These are phyloP conservation scores for Agrilus planipennis DNA, from an alignment of 1,140 invertebrate genomes.

Conservation along the genomic window DNA sequence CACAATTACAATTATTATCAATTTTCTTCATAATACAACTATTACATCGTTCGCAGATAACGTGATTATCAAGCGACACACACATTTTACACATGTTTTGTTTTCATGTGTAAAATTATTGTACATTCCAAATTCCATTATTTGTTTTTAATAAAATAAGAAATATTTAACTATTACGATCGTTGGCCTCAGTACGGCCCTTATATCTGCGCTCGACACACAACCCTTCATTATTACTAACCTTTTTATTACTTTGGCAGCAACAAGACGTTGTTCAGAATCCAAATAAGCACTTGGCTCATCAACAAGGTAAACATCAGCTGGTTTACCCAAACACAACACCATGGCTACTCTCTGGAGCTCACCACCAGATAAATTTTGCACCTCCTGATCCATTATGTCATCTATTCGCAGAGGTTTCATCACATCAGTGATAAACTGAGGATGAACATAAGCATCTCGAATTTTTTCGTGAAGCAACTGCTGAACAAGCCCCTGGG, in stretches of 20 bases:
- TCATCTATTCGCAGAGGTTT: constrained; percentile 97
- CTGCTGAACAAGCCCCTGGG: constrained; percentile 81
- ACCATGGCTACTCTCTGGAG: constrained; percentile 94
- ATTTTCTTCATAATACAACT: too few species aligned
- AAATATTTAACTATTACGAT: too few species aligned
- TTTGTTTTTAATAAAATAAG: too few species aligned
- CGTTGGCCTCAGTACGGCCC: too few species aligned
- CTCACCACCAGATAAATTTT: constrained; percentile 98
- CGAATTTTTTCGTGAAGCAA: constrained; percentile 92
- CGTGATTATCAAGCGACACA: too few species aligned
- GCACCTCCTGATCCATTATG: constrained; percentile 97
- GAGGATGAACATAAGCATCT: constrained; percentile 94
- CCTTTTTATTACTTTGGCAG: constrained; percentile 98
- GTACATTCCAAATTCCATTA: too few species aligned
- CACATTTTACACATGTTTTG: too few species aligned
- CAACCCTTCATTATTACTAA: too few species aligned
- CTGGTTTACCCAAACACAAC: constrained; percentile 94
- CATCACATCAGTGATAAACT: constrained; percentile 98
- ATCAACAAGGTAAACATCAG: constrained; percentile 98
- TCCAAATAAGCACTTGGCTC: constrained; percentile 99
- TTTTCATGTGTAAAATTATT: too few species aligned
- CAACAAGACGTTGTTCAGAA: constrained; percentile 98
- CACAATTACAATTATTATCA: constrained; percentile 8
- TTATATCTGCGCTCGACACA: too few species aligned
- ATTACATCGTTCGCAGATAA: too few species aligned